phyloP scores from a whole-genome alignment of 2,113 vertebrate genomes.

The Bos javanicus region DNA sequence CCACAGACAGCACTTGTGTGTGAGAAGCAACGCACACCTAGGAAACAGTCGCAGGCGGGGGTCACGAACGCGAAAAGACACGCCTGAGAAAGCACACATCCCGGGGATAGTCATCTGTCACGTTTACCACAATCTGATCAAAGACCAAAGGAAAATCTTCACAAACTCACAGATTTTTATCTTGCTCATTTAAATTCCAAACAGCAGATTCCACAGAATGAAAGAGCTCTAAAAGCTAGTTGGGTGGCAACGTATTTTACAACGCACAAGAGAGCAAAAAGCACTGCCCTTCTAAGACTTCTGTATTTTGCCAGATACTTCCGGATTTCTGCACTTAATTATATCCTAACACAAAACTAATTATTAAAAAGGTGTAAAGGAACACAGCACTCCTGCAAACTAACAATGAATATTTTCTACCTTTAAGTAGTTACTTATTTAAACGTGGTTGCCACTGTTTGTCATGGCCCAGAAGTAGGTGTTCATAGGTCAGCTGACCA shows the following conservation, averaged over 20 bases:
- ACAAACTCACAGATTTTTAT: background rate
- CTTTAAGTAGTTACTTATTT: slow-evolving; percentile 22
- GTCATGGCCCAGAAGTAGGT: background rate
- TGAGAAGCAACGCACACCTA: background rate
- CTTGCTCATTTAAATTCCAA: background rate
- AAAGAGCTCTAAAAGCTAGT: background rate
- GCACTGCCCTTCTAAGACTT: background rate
- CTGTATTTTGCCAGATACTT: background rate
- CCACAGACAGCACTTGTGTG: background rate
- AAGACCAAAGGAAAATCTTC: slow-evolving; percentile 15
- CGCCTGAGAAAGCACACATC: background rate
- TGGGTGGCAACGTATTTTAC: background rate
- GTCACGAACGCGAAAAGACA: background rate
- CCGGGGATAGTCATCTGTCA: background rate
- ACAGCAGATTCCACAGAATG: background rate
- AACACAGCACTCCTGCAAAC: slow-evolving; percentile 56
- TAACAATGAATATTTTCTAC: slow-evolving; percentile 14
- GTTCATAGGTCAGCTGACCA: background rate
- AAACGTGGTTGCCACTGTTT: background rate
- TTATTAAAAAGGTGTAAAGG: slow-evolving; percentile 58
- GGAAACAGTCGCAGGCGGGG: background rate
- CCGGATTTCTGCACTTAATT: background rate
- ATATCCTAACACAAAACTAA: slow-evolving; percentile 43
- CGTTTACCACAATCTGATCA: background rate
- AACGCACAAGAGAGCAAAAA: background rate